Base-by-base conservation (phyloP, 1,140 invertebrate species). In the Bombus polaris region DNA sequence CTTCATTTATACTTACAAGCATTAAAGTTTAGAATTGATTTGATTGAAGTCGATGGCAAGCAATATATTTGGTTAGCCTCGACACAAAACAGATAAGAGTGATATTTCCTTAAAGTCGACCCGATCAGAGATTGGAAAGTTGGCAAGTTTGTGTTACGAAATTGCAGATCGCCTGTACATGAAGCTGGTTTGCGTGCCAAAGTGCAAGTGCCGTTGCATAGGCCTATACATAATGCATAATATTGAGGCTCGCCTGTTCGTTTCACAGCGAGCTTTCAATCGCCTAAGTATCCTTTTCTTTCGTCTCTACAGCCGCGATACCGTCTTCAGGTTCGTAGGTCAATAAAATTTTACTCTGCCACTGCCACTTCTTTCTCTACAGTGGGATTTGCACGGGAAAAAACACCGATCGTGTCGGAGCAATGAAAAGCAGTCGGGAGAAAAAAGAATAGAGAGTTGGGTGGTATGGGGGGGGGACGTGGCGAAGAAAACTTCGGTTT, bases 211-310 rank as follows among this genome's bases (percentile, higher is more conserved):
- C 87, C 87, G 88, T 92, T 92, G 88, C 90, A 88, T 89, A 3
- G 93, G 88, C 90, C 90, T 91, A 94, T 94, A 93, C 94, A 94
- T 94, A 94, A 94, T 94, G 92, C 93, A 94, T 94, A 92, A 92
- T 91, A 92, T 93, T 90, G 90, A 93, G 93, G 93, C 91, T 94
- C 92, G 88, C 91, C 87, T 88, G 93, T 92, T 94, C 93, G 93
- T 94, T 94, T 93, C 91, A 91, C 91, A 91, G 91, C 92, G 92
- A 94, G 94, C 92, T 94, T 94, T 94, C 94, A 94, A 94, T 94
- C 91, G 94, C 88, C 82, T 84, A 87, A 92, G 18, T 53, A 53
- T 53, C 47, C 18, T 91, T 93, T 89, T 77, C 73, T 66, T 68
- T 85, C 87, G 75, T 84, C 86, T 81, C 76, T 32, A 75, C 83